phyloP scores from a whole-genome alignment of 2,113 vertebrate species.

The Oceanodroma tethys region DNA sequence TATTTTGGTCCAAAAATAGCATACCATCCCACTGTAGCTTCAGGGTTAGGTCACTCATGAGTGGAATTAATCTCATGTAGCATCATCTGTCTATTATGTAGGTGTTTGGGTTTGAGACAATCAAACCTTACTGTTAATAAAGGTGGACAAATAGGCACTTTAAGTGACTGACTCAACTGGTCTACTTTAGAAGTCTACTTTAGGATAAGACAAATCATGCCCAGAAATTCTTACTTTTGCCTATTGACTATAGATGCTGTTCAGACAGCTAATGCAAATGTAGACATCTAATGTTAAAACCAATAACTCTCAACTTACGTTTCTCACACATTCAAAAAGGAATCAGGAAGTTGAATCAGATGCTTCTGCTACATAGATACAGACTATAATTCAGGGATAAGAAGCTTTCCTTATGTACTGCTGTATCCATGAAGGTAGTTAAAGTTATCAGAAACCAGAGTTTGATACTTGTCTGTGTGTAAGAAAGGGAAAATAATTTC shows the following conservation, averaged over 20 bases:
- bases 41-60: background rate
- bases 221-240: background rate
- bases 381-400: background rate
- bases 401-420: background rate
- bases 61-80: background rate
- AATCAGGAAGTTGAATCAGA: background rate
- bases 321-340: background rate
- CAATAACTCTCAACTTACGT: accelerated
- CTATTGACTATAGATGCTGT: background rate
- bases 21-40: background rate
- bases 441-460: background rate
- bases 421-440: background rate
- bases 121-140: background rate
- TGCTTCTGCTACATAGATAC: background rate
- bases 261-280: background rate
- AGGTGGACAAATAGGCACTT: background rate
- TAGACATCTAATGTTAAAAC: background rate
- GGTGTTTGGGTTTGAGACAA: background rate
- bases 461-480: background rate
- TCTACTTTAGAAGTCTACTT: background rate
- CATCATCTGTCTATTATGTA: background rate
- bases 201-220: background rate
- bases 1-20: background rate
- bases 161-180: background rate
- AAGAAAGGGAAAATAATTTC: background rate